Base-by-base conservation (phyloP, 2,888 invertebrate species). In the Macrophya annulata region DNA sequence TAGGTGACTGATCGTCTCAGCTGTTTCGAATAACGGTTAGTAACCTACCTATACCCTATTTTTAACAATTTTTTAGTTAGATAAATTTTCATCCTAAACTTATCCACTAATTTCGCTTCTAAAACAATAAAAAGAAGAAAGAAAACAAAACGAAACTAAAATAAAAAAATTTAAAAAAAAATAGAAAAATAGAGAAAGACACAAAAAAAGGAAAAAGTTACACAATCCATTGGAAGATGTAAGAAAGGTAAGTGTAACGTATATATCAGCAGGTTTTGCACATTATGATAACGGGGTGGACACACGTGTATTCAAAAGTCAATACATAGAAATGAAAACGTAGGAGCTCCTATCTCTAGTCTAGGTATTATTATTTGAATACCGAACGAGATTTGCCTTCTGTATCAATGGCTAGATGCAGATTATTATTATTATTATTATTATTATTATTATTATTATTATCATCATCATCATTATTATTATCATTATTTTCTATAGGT, bases 1-100 rank as follows among this genome's bases (percentile, higher is more conserved):
- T 10, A 71, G 71, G 40, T 37, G 71, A 40, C 71, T 9, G 71
- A 71, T 71, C 71, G 71, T 40, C 15, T 71, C 71, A 71, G 37
- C 40, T 71, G 40, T 10, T 40, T 9, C n/a, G 40, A 71, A 40
- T 37, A 40, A 71, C 37, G 71, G 71, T 71, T n/a, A 40, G 71
- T 71, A 43, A 68, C 12, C 8, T 12, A 12, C 15, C 25, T 71
- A 10, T 62, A 21, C 25, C 3, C 17, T 71, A 40, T 71, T 71
- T 71, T 71, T 40, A 71, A 55, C 55, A 9, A n/a, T 17, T 31
- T 71, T 40, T 43, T n/a, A 25, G 8, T 71, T 40, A 37, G 15
- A 17, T 12, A 68, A 2, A 17, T 68, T 68, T 68, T 25, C 17
- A 1, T 2, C 3, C 21, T 62, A 10, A 25, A 25, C 62, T 62